phyloP scores from a whole-genome alignment of 2,113 vertebrate genomes.

The Emydura subglobosa region DNA sequence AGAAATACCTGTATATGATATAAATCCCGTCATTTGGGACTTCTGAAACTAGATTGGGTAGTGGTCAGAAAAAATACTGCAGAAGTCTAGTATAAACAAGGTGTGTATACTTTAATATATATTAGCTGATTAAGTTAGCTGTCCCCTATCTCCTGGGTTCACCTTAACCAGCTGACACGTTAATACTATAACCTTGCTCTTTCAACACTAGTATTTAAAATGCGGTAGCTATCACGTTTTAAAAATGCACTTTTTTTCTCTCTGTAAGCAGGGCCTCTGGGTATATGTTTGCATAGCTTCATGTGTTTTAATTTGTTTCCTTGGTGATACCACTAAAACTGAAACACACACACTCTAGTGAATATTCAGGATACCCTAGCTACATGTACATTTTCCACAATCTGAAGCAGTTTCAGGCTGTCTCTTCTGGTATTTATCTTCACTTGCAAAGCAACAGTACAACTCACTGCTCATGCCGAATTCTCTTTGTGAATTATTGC shows the following conservation, averaged over 20 bases:
- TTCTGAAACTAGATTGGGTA: background rate
- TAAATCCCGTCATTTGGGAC: background rate
- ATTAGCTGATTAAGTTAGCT: background rate
- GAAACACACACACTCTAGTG: background rate
- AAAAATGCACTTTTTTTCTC: background rate
- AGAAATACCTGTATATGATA: background rate
- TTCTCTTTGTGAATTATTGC: background rate
- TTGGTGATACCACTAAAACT: background rate
- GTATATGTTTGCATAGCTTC: background rate
- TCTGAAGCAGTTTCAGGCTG: background rate
- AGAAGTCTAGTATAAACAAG: background rate
- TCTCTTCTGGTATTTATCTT: background rate
- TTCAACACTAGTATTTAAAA: background rate
- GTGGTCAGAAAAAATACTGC: background rate
- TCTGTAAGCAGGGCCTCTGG: background rate
- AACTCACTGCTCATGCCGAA: background rate
- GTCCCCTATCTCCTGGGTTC: background rate
- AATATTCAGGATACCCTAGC: background rate
- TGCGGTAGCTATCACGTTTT: background rate
- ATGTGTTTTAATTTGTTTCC: background rate
- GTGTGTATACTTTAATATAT: background rate
- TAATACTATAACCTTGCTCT: background rate
- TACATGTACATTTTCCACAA: background rate
- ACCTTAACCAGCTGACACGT: background rate
- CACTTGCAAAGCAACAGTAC: background rate